These are phyloP conservation scores for Muschampia plurimacula DNA, from an alignment of 2,888 invertebrate genomes.

Conservation along the genomic window DNA sequence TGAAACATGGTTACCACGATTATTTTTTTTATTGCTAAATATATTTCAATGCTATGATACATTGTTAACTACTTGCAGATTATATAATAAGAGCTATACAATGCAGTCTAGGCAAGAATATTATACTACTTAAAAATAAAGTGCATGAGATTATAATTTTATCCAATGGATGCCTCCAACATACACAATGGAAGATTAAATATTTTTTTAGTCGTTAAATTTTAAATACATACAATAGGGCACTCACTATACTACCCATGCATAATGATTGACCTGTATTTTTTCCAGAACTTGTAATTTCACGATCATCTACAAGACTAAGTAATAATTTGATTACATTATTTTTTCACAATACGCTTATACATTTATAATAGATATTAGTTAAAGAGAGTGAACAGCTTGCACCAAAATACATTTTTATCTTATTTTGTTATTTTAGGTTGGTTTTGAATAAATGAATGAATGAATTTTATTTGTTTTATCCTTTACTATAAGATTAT, in stretches of 20 bases:
- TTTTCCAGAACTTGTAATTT: neutral
- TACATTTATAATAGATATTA: neutral
- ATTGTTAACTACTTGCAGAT: constrained; percentile 55
- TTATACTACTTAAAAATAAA: constrained; percentile 24
- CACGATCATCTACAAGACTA: neutral
- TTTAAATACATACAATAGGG: constrained; percentile 1
- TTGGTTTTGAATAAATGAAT: neutral
- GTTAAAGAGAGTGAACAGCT: constrained; percentile 5
- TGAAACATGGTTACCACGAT: constrained; percentile 41
- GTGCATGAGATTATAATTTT: constrained; percentile 29
- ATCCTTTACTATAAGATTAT: neutral
- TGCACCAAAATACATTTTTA: constrained; percentile 32
- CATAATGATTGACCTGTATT: constrained; percentile 4
- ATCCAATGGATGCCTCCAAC: neutral
- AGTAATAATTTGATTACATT: neutral
- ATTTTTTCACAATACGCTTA: constrained; percentile 9
- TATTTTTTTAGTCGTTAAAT: constrained; percentile 3
- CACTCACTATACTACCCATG: constrained; percentile 11
- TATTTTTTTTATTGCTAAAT: constrained; percentile 73
- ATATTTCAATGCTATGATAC: constrained; percentile 71
- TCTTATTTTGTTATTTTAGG: neutral
- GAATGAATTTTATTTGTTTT: neutral
- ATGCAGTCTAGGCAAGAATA: constrained; percentile 48
- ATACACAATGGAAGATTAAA: constrained; percentile 12
- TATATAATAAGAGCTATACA: constrained; percentile 52